Evolutionary conservation across 1,140 invertebrate species (phyloP), one percentile per base, ranked within the genome.

Genomic region (Pogonognathellus flavescens): DNA sequence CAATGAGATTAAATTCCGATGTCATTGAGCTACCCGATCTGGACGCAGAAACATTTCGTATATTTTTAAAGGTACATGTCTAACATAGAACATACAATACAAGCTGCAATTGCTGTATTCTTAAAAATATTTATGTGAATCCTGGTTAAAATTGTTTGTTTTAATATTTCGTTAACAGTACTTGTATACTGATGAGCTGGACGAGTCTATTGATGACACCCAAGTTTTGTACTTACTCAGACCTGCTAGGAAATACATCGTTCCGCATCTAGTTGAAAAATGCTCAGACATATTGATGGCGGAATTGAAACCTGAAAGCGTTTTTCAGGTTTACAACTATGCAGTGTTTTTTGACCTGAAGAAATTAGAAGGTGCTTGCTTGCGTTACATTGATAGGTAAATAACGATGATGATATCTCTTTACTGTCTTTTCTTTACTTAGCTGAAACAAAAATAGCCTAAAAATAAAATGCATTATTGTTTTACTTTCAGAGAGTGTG

Each of bases 351-450:
- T 76, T 16, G 70, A 76, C 14, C 41, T 76, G 18, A 60, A 85
- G 16, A 85, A 85, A 82, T 49, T 85, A 10, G 84, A 66, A 22
- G 80, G 84, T 16, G 84, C 84, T 50, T 85, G 84, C 31, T 10
- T 80, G 16, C 84, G 84, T 4, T 85, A 81, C n/a, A 85, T 85
- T 82, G 84, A 85, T 14, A 81, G 84, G 84, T 85, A n/a, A n/a
- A n/a, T n/a, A n/a, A n/a, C n/a, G n/a, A 82, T 2, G 22, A 25
- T 22, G 2, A 66, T 66, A 31, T 11, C 0, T 18, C 0, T 2
- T 18, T 6, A n/a, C 14, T 59, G 20, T n/a, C 20, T 59, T 57
- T 5, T n/a, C 3, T 10, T 16, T 57, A n/a, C n/a, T 6, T 11
- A 5, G 57, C 57, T n/a, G n/a, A n/a, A n/a, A n/a, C n/a, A n/a